Conservation (phyloP, 2,797 vertebrate species). For the Myripristis murdjan region DNA sequence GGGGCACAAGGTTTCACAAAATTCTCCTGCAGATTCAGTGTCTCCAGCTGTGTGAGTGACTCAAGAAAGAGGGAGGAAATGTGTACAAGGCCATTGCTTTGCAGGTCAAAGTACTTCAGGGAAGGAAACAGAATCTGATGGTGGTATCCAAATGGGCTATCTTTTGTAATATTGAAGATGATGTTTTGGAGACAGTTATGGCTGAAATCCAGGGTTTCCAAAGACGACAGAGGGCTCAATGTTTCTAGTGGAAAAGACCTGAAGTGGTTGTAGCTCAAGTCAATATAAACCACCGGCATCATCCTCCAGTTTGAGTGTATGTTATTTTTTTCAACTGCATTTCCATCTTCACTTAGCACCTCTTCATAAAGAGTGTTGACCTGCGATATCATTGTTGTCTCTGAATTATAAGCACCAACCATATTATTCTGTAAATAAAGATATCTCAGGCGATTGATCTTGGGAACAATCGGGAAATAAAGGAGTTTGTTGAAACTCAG, state of each 20-base stretch:
- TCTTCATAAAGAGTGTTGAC: slow-evolving; percentile 71
- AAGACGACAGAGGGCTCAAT: slow-evolving; percentile 76
- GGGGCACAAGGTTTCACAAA: slow-evolving; percentile 72
- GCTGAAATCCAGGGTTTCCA: slow-evolving; percentile 84
- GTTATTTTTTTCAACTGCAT: slow-evolving; percentile 45
- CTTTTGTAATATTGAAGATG: slow-evolving; percentile 61
- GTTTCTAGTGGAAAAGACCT: slow-evolving; percentile 80
- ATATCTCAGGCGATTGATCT: slow-evolving; percentile 73
- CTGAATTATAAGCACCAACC: slow-evolving; percentile 75
- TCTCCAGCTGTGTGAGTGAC: slow-evolving; percentile 75
- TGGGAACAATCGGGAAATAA: slow-evolving; percentile 84
- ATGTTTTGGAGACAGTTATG: slow-evolving; percentile 85
- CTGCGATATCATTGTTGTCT: slow-evolving; percentile 64
- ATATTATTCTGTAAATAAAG: slow-evolving; percentile 87
- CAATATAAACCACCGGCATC: slow-evolving; percentile 77
- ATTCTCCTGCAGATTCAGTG: slow-evolving; percentile 79
- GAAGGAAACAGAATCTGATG: slow-evolving; percentile 69
- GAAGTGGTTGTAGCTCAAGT: slow-evolving; percentile 88
- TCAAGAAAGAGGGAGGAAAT: slow-evolving; percentile 73
- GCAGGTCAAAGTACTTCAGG: slow-evolving; percentile 75
- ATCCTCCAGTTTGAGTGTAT: slow-evolving; percentile 51
- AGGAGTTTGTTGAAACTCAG: slow-evolving; percentile 87
- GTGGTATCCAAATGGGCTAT: slow-evolving; percentile 16
- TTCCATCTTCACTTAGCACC: slow-evolving; percentile 51
- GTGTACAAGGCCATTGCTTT: slow-evolving; percentile 73